phyloP scores from a whole-genome alignment of 2,797 vertebrate species.

The Pseudochirops corinnae region DNA sequence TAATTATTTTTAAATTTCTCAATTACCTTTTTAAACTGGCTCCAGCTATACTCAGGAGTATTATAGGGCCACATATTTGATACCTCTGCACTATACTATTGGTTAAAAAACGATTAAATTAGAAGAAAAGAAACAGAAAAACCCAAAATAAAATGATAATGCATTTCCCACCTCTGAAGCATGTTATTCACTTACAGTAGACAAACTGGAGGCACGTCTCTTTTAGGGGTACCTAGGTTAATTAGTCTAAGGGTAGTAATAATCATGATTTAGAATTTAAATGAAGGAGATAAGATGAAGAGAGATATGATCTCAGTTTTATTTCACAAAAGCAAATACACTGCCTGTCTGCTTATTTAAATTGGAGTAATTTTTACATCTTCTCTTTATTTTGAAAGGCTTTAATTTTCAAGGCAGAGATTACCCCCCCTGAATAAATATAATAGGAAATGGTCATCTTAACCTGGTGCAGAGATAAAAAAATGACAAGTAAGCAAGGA shows the following conservation, averaged over 20 bases:
- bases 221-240: not conserved
- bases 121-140: not conserved
- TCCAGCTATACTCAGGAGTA: not conserved
- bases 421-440: not conserved
- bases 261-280: not conserved
- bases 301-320: not conserved
- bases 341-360: not conserved
- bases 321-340: not conserved
- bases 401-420: not conserved
- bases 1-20: not conserved
- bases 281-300: not conserved
- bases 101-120: not conserved
- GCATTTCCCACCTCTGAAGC: not conserved
- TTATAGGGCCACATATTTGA: not conserved
- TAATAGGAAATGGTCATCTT: not conserved
- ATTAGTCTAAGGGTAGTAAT: not conserved
- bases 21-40: not conserved
- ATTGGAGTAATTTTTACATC: not conserved
- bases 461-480: not conserved
- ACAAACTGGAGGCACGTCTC: not conserved
- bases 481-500: not conserved
- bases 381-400: not conserved
- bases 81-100: not conserved
- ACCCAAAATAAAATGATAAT: not conserved
- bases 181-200: not conserved